Percentiles rank a stretch among this genome's conserved stretches.
Conservation (phyloP, 2,888 invertebrate species). For the Ophraella communa region DNA sequence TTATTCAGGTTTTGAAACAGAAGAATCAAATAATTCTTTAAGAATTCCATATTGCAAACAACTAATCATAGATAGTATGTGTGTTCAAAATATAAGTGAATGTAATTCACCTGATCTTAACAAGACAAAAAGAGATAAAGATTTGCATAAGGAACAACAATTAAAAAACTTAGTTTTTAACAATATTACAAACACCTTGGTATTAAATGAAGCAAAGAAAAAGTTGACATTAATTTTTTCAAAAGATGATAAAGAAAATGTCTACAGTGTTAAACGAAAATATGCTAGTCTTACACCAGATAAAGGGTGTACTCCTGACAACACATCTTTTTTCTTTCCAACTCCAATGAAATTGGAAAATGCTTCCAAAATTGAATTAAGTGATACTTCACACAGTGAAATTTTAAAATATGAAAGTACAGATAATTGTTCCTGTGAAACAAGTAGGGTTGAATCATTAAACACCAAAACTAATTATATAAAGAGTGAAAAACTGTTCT, state of each 20-base stretch:
- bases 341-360: conserved; percentile 1
- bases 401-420: no score
- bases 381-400: no score
- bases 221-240: conserved; percentile 42
- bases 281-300: conserved; percentile 37
- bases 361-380: background rate
- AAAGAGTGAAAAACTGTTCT: no score
- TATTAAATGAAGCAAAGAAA: conserved; percentile 29
- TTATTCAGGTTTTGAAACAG: conserved; percentile 31
- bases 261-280: conserved; percentile 41
- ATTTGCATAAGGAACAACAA: conserved; percentile 11
- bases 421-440: background rate
- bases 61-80: conserved; percentile 20
- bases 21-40: conserved; percentile 17
- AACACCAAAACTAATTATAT: no score
- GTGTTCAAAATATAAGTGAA: background rate
- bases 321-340: background rate
- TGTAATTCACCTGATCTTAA: conserved; percentile 4
- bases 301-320: conserved; percentile 7
- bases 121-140: conserved; percentile 11
- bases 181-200: conserved; percentile 30
- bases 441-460: background rate
- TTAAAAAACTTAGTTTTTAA: conserved; percentile 25
- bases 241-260: conserved; percentile 43
- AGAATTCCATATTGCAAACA: conserved; percentile 19